phyloP scores from a whole-genome alignment of 2,113 vertebrate genomes.

The Rattus rattus region DNA sequence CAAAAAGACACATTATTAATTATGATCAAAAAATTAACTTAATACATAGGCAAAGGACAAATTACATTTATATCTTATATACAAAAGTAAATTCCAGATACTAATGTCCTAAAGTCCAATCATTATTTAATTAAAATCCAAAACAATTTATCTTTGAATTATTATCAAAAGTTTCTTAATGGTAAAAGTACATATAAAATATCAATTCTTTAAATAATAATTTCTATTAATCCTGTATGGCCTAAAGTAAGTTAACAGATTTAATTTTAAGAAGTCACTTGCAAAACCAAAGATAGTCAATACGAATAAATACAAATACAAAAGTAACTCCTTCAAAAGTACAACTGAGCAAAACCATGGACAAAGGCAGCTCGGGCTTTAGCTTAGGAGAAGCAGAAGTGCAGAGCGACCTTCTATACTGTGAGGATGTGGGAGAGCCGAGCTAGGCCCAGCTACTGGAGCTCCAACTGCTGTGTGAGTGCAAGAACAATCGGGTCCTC shows the following conservation, averaged over 20 bases:
- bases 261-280: background rate
- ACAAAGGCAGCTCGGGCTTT: background rate
- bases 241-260: background rate
- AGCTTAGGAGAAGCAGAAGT: background rate
- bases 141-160: background rate
- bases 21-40: background rate
- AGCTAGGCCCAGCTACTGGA: background rate
- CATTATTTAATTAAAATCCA: background rate
- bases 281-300: background rate
- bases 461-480: no score
- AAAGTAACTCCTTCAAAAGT: background rate
- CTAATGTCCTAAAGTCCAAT: background rate
- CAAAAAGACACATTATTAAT: background rate
- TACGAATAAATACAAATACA: background rate
- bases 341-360: background rate
- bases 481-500: background rate
- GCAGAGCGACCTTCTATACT: no score
- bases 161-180: background rate
- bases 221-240: background rate
- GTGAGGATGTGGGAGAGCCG: background rate
- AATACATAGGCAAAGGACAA: background rate
- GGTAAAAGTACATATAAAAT: background rate
- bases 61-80: background rate
- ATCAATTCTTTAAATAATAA: background rate
- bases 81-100: background rate